Evolutionary conservation across 2,797 vertebrate species (phyloP), one percentile per base, ranked within the genome.

Genomic region (Numenius phaeopus): DNA sequence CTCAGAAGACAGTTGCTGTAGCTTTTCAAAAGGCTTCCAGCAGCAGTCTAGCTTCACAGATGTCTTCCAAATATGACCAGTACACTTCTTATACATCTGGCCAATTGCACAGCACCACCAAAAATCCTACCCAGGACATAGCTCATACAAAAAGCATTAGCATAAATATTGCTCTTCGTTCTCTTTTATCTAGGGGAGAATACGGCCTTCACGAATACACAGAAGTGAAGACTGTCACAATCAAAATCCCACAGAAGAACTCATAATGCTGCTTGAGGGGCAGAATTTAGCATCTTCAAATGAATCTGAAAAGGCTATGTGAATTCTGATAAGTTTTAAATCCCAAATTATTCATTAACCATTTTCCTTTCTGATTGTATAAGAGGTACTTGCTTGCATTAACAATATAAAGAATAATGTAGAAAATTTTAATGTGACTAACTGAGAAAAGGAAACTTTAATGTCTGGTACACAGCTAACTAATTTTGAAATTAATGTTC

Each of bases 231-330:
- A 99, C 99, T 4, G 98, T 99, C 89, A 99, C 98, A 46, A 97
- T 99, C 96, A 99, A 98, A 98, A 98, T 99, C 95, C 98, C 98
- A 58, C 98, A 99, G 96, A 99, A 99, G 97, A 99, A 98, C 87
- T 99, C 98, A 2, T 99, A 98, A 98, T 72, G 32, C 46, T 94
- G 7, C 26, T 55, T 59, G 37, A 59, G 16, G 26, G 58, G 23
- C 16, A 49, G 57, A 89, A 70, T 82, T 12, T 87, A 73, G 6
- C 21, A 15, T 67, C 54, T 80, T 90, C 62, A 75, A 64, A 79
- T 39, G 18, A 92, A 87, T 92, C 64, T 61, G 83, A 40, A 34
- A 95, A 82, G 12, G 4, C 4, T 70, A 54, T 66, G 13, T 88
- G 62, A 69, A 87, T 83, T 92, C 39, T 61, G 57, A 83, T 54